Evolutionary conservation across 2,888 invertebrate genomes (phyloP).

Genomic region (Dicyrtomina minuta): DNA sequence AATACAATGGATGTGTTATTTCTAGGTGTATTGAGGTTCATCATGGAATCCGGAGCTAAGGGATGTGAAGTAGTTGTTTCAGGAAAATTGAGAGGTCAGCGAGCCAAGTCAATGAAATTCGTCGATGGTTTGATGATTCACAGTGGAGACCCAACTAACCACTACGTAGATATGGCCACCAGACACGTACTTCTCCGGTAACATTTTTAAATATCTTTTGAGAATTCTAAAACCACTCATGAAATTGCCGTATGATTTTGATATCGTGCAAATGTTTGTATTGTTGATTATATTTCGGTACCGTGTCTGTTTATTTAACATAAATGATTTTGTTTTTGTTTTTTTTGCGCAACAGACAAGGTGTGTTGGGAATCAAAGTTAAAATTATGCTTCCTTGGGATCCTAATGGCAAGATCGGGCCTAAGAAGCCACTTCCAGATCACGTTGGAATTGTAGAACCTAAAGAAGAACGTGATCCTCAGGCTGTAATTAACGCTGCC

Average conservation of each 20-base stretch:
- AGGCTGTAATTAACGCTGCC: constrained; percentile 1
- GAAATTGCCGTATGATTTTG: too few species aligned
- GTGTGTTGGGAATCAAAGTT: constrained; percentile 74
- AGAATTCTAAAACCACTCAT: too few species aligned
- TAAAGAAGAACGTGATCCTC: constrained; percentile 72
- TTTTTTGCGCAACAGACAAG: constrained; percentile 56
- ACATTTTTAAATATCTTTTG: constrained; percentile 65
- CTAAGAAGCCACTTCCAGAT: constrained; percentile 96
- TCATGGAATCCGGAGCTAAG: constrained; percentile 96
- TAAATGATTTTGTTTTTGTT: neutral
- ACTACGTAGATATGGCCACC: constrained; percentile 97
- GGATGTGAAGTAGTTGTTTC: constrained; percentile 99
- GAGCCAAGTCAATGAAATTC: constrained; percentile 99
- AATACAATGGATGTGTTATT: too few species aligned
- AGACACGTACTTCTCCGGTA: constrained; percentile 96
- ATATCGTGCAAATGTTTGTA: too few species aligned
- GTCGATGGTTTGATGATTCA: constrained; percentile 99
- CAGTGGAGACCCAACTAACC: constrained; percentile 97
- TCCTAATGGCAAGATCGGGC: constrained; percentile 94
- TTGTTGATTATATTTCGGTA: too few species aligned
- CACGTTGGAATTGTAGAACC: constrained; percentile 96
- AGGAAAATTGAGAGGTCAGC: constrained; percentile 96
- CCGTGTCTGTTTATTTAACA: neutral
- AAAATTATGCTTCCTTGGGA: constrained; percentile 99
- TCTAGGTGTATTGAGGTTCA: constrained; percentile 96